phyloP scores from a whole-genome alignment of 2,797 vertebrate genomes.

The Strix occidentalis region DNA sequence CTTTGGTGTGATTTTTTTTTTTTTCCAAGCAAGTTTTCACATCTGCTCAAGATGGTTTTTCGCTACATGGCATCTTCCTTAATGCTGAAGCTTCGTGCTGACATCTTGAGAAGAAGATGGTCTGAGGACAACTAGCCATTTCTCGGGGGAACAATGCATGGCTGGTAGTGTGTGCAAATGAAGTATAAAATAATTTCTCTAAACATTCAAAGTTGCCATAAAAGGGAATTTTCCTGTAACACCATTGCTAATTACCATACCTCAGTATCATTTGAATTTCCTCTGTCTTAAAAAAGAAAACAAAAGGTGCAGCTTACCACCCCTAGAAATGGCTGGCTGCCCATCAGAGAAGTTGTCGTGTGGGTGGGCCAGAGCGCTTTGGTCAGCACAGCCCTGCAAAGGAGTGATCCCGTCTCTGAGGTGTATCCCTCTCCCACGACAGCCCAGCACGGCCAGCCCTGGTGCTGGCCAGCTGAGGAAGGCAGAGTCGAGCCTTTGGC shows the following conservation, averaged over 20 bases:
- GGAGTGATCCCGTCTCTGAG: rapidly evolving
- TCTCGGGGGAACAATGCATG: neutral
- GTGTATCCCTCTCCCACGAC: rapidly evolving
- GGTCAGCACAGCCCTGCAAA: neutral
- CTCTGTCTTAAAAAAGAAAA: neutral
- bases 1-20: neutral
- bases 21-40: neutral
- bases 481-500: neutral
- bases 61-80: neutral
- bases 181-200: neutral
- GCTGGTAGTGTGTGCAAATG: neutral
- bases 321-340: neutral
- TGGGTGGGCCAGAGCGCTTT: neutral
- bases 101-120: neutral
- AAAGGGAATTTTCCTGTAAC: neutral
- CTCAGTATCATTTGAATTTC: neutral
- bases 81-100: neutral
- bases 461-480: neutral
- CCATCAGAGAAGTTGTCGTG: neutral
- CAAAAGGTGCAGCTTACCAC: neutral
- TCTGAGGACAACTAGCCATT: neutral
- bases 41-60: neutral
- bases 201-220: neutral
- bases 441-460: neutral
- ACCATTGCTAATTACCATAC: neutral